Percentiles rank a stretch among this genome's conserved stretches.
Evolutionary conservation across 2,113 vertebrate species (phyloP).

Genomic region (Castor canadensis): DNA sequence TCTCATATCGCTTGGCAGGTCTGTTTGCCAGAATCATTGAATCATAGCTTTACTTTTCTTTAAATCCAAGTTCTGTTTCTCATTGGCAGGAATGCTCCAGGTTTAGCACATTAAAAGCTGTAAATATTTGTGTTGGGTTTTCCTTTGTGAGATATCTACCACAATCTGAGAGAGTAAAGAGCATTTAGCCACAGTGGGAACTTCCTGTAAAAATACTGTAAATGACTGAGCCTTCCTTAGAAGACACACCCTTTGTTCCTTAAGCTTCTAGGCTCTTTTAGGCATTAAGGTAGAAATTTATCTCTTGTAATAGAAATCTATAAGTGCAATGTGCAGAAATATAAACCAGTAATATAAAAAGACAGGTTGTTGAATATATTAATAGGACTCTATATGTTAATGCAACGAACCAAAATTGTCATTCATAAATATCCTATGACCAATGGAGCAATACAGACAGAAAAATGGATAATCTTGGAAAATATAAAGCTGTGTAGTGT

Average conservation of each 20-base stretch:
- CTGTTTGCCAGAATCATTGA: neutral
- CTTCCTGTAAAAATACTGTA: constrained; percentile 30
- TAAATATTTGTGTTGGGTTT: constrained; percentile 12
- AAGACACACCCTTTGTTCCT: neutral
- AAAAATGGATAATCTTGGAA: neutral
- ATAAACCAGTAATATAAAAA: no score
- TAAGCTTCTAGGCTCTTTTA: neutral
- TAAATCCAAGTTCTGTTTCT: neutral
- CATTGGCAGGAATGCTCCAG: neutral
- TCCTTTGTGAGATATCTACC: constrained; percentile 25
- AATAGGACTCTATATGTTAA: neutral
- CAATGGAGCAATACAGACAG: neutral
- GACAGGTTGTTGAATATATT: neutral
- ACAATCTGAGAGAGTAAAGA: constrained; percentile 12
- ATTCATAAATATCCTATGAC: neutral
- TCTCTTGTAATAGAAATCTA: neutral
- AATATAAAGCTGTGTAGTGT: neutral
- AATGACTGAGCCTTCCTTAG: neutral
- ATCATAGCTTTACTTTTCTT: neutral
- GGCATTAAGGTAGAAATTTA: neutral
- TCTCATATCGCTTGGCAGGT: neutral
- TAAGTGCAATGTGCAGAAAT: neutral
- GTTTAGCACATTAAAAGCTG: constrained; percentile 30
- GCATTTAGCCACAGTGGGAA: constrained; percentile 16
- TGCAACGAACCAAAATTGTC: neutral